phyloP scores from a whole-genome alignment of 2,888 invertebrate species.

The Crocallis elinguaria region DNA sequence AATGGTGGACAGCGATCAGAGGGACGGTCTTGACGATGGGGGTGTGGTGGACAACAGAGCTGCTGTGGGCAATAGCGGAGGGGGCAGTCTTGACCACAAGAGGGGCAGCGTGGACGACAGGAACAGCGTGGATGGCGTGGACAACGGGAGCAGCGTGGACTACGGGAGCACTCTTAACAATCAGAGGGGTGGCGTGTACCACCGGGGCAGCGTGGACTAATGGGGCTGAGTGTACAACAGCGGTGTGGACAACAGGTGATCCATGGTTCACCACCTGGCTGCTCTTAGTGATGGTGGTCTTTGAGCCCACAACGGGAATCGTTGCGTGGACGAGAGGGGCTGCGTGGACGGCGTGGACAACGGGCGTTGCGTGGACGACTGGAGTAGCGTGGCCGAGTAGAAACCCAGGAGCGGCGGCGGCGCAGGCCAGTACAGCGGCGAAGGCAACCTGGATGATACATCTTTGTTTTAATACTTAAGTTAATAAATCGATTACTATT shows the following conservation, averaged over 20 bases:
- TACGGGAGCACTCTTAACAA: conserved; percentile 56
- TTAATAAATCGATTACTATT: too few species aligned
- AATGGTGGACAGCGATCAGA: conserved; percentile 67
- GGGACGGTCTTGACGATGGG: conserved; percentile 67
- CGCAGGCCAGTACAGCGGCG: conserved; percentile 79
- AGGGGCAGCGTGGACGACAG: conserved; percentile 56
- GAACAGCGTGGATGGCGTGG: conserved; percentile 55
- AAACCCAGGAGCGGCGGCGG: conserved; percentile 76
- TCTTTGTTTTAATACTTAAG: too few species aligned
- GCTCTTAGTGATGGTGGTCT: conserved; percentile 78
- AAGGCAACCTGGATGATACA: conserved; percentile 70
- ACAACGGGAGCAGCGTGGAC: conserved; percentile 58
- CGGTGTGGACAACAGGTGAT: conserved; percentile 60
- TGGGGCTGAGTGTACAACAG: conserved; percentile 62
- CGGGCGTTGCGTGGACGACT: conserved; percentile 66
- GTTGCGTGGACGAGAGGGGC: conserved; percentile 59
- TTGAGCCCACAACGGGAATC: conserved; percentile 65
- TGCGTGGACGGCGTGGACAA: conserved; percentile 64
- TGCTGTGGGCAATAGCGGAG: conserved; percentile 66
- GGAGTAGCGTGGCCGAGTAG: conserved; percentile 64
- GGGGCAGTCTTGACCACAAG: conserved; percentile 72
- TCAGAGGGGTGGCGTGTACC: conserved; percentile 52
- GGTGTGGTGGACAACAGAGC: conserved; percentile 70
- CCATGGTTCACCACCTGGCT: conserved; percentile 79
- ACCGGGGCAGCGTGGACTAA: conserved; percentile 55